Percentiles rank a stretch among this genome's conserved stretches.
Evolutionary conservation across 1,140 invertebrate genomes (phyloP).

Genomic region (Drosophila arawakana): DNA sequence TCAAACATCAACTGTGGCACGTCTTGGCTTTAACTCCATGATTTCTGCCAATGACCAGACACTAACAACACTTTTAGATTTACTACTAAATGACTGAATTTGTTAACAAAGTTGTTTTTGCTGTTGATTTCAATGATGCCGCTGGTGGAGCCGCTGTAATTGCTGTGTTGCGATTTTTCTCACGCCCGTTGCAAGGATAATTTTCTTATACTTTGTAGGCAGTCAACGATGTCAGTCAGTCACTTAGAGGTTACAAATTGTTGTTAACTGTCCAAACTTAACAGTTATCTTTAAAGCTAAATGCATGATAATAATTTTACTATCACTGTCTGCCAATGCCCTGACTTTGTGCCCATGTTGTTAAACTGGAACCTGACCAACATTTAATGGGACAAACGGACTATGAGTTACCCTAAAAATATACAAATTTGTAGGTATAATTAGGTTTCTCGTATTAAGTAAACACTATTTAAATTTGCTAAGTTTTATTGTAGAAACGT

Average conservation of each 20-base stretch:
- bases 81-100: conserved; percentile 81
- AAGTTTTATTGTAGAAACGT: too few species aligned
- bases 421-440: too few species aligned
- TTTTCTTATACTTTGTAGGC: conserved; percentile 18
- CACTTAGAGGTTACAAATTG: conserved; percentile 40
- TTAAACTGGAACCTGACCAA: conserved; percentile 6
- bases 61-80: conserved; percentile 80
- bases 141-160: conserved; percentile 45
- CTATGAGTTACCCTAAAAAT: too few species aligned
- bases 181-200: conserved; percentile 39
- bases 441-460: too few species aligned
- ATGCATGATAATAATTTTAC: conserved; percentile 6
- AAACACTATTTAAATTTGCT: too few species aligned
- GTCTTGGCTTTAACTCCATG: conserved; percentile 30
- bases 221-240: conserved; percentile 19
- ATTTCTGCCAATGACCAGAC: conserved; percentile 61
- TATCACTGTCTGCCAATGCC: conserved; percentile 1
- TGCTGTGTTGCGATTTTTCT: conserved; percentile 37
- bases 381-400: too few species aligned
- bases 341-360: neutral
- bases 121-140: conserved; percentile 11
- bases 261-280: conserved; percentile 16
- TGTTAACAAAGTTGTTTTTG: conserved; percentile 64
- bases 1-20: conserved; percentile 49
- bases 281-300: conserved; percentile 11